Evolutionary conservation across 2,888 invertebrate species (phyloP).

Genomic region (Eucriotettix oculatus): DNA sequence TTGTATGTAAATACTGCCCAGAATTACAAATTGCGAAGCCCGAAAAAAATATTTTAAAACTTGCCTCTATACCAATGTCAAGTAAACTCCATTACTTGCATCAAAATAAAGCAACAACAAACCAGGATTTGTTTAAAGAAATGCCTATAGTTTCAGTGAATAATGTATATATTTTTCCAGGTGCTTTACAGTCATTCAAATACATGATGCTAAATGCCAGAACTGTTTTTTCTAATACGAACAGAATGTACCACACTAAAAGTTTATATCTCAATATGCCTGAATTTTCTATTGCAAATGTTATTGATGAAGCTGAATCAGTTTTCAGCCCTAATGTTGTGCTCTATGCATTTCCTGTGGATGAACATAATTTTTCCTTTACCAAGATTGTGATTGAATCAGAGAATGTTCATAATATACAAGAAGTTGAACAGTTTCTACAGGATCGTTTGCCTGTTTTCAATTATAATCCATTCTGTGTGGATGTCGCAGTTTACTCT

Average conservation of each 20-base stretch:
- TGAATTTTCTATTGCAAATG: slow-evolving; percentile 23
- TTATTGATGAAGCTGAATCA: slow-evolving; percentile 26
- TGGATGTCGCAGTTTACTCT: slow-evolving; percentile 10
- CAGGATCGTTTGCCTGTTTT: slow-evolving; percentile 16
- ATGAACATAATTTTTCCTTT: too few species aligned
- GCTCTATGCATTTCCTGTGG: slow-evolving; percentile 38
- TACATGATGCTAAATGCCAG: slow-evolving; percentile 13
- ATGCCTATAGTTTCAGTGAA: slow-evolving; percentile 21
- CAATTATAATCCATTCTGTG: slow-evolving; percentile 24
- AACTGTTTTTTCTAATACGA: slow-evolving; percentile 21
- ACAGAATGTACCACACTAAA: slow-evolving; percentile 18
- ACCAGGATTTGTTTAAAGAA: slow-evolving; percentile 7
- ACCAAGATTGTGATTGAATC: slow-evolving; percentile 22
- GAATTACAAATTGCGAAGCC: slow-evolving; percentile 11
- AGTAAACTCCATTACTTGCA: slow-evolving; percentile 29
- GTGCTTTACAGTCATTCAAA: slow-evolving; percentile 34
- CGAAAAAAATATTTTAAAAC: slow-evolving; percentile 18
- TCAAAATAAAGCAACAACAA: slow-evolving; percentile 19
- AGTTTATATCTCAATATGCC: slow-evolving; percentile 19
- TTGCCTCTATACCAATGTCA: slow-evolving; percentile 23
- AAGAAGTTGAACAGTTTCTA: slow-evolving; percentile 24
- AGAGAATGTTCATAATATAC: slow-evolving; percentile 20
- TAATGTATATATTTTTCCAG: slow-evolving; percentile 46
- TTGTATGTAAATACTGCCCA: slow-evolving; percentile 15
- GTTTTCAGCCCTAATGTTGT: slow-evolving; percentile 28